These are phyloP conservation scores for Cheilosia grossa DNA, from an alignment of 2,888 invertebrate genomes.

Conservation along the genomic window DNA sequence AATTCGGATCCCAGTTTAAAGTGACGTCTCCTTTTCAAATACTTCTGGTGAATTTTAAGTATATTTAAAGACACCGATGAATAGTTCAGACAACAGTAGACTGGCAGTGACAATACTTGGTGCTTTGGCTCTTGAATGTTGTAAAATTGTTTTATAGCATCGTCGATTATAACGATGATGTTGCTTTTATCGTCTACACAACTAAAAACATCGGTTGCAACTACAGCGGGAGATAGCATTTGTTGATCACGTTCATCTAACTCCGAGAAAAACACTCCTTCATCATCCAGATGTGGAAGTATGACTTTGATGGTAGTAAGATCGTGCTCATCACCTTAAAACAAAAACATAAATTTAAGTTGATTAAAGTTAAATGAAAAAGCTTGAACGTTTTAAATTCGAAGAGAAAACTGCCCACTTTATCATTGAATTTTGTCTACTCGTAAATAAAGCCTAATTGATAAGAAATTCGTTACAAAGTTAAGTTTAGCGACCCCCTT, in stretches of 20 bases:
- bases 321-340: slow-evolving; percentile 32
- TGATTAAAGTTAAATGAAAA: neutral
- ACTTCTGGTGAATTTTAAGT: slow-evolving; percentile 76
- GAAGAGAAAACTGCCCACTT: too few species aligned
- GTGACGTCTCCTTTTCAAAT: slow-evolving; percentile 71
- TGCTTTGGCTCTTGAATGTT: slow-evolving; percentile 49
- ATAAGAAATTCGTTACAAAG: too few species aligned
- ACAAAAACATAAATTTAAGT: neutral
- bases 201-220: slow-evolving; percentile 78
- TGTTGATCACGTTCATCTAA: slow-evolving; percentile 78
- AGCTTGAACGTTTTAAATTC: too few species aligned
- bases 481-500: too few species aligned
- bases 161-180: slow-evolving; percentile 78
- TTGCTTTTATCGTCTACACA: slow-evolving; percentile 77
- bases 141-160: slow-evolving; percentile 75
- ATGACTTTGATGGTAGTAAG: slow-evolving; percentile 53
- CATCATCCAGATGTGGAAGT: slow-evolving; percentile 79
- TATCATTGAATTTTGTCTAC: too few species aligned
- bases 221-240: slow-evolving; percentile 79
- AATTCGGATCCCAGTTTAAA: slow-evolving; percentile 78
- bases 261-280: slow-evolving; percentile 81
- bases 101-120: slow-evolving; percentile 37
- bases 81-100: slow-evolving; percentile 37
- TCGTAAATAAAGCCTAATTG: too few species aligned
- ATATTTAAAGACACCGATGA: slow-evolving; percentile 76